These are phyloP conservation scores for Nephrocerus scutellatus DNA, from an alignment of 2,888 invertebrate genomes.

Conservation along the genomic window DNA sequence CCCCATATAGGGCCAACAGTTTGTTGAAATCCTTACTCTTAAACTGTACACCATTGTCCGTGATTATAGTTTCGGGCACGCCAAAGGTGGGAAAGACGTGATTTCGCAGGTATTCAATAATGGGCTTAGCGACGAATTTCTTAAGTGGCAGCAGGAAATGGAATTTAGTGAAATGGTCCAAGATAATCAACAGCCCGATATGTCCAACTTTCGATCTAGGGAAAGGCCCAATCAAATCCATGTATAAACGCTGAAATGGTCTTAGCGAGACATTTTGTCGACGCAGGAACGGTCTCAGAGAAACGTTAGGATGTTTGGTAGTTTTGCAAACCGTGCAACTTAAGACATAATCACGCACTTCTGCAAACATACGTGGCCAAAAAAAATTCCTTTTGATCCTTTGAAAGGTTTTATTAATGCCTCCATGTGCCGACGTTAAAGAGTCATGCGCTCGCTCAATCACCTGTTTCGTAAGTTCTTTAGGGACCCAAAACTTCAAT, in stretches of 20 bases:
- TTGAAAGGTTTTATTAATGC: too few relatives aligned
- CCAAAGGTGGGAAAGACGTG: slow-evolving; percentile 25
- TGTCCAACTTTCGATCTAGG: slow-evolving; percentile 11
- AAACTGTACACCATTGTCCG: slow-evolving; percentile 7
- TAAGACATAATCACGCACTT: too few relatives aligned
- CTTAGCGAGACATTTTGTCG: not conserved
- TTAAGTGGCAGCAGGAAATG: slow-evolving; percentile 6
- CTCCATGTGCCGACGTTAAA: too few relatives aligned
- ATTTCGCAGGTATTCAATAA: slow-evolving; percentile 6
- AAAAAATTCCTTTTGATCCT: too few relatives aligned
- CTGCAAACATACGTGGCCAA: too few relatives aligned
- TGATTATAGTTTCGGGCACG: slow-evolving; percentile 18
- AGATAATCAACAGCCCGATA: slow-evolving; percentile 4
- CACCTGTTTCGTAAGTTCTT: too few relatives aligned
- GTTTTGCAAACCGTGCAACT: too few relatives aligned
- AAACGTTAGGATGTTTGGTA: too few relatives aligned
- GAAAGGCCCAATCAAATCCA: slow-evolving; percentile 14
- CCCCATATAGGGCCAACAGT: slow-evolving; percentile 2
- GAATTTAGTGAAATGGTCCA: slow-evolving; percentile 12
- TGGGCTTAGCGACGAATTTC: not conserved
- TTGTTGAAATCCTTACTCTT: not conserved
- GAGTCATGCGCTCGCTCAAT: too few relatives aligned
- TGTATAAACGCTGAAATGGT: slow-evolving; percentile 9
- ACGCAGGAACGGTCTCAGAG: slow-evolving; percentile 6
- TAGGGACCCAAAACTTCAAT: too few relatives aligned